A percentile compares a stretch with the other conserved stretches of the same genome.
Evolutionary conservation across 1,140 invertebrate genomes (phyloP).

Genomic region (Bathynomus jamesi): DNA sequence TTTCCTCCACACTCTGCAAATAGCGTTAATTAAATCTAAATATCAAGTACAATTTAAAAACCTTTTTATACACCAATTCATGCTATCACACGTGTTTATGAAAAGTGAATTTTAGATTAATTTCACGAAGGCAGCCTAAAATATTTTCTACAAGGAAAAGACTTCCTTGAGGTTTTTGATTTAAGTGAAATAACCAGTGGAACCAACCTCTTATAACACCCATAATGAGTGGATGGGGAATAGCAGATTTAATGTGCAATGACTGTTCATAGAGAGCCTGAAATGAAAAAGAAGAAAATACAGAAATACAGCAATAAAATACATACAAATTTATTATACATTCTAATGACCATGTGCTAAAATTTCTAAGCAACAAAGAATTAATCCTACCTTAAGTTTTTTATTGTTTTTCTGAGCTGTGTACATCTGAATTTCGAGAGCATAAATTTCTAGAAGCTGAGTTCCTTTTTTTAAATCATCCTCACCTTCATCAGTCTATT

Average conservation of each 20-base stretch:
- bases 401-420: constrained; percentile 99
- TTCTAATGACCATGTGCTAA: neutral
- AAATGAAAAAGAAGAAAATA: neutral
- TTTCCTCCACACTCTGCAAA: constrained; percentile 99
- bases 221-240: constrained; percentile 99
- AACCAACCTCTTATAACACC: constrained; percentile 87
- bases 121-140: constrained; percentile 5
- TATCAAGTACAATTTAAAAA: too few species aligned
- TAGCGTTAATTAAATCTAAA: too few species aligned
- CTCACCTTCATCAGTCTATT: constrained; percentile 93
- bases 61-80: too few species aligned
- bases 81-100: too few species aligned
- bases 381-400: constrained; percentile 67
- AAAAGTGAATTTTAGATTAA: neutral
- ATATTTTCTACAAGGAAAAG: neutral
- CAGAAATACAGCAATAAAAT: neutral
- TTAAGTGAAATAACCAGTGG: constrained; percentile 10
- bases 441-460: constrained; percentile 96
- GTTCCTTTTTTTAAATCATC: constrained; percentile 99
- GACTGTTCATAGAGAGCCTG: constrained; percentile 93
- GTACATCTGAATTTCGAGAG: constrained; percentile 99
- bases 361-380: constrained; percentile 4
- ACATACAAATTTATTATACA: neutral
- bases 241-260: constrained; percentile 96
- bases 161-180: neutral